These are phyloP conservation scores for Rhabdornis inornatus DNA, from an alignment of 2,113 vertebrate genomes.

Conservation along the genomic window DNA sequence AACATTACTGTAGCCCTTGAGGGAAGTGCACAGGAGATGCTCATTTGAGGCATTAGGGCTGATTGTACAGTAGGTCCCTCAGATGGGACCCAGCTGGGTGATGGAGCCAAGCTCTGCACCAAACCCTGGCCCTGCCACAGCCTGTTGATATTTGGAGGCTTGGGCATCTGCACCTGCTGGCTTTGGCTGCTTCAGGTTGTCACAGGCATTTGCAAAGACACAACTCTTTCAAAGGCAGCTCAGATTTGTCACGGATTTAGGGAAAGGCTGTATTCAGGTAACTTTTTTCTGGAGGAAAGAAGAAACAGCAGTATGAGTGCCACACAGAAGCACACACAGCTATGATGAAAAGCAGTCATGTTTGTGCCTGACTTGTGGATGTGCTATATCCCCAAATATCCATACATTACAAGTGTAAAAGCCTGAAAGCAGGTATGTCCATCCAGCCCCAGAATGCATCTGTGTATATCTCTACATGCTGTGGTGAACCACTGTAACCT, in stretches of 20 bases:
- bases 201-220: background rate
- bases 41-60: background rate
- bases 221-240: background rate
- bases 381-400: background rate
- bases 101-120: background rate
- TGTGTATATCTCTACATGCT: background rate
- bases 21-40: background rate
- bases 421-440: background rate
- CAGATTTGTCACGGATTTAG: background rate
- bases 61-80: background rate
- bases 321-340: background rate
- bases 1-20: slow-evolving; percentile 14
- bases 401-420: background rate
- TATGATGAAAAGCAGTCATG: background rate
- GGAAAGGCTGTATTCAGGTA: background rate
- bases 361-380: background rate
- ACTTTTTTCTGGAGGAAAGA: background rate
- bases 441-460: background rate
- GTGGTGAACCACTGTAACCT: background rate
- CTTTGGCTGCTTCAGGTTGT: background rate
- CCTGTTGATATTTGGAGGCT: background rate
- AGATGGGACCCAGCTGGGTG: background rate
- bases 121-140: background rate
- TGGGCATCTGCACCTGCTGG: rapidly evolving
- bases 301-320: background rate